These are phyloP conservation scores for Rhogogaster chlorosoma DNA, from an alignment of 2,888 invertebrate genomes.

Conservation along the genomic window DNA sequence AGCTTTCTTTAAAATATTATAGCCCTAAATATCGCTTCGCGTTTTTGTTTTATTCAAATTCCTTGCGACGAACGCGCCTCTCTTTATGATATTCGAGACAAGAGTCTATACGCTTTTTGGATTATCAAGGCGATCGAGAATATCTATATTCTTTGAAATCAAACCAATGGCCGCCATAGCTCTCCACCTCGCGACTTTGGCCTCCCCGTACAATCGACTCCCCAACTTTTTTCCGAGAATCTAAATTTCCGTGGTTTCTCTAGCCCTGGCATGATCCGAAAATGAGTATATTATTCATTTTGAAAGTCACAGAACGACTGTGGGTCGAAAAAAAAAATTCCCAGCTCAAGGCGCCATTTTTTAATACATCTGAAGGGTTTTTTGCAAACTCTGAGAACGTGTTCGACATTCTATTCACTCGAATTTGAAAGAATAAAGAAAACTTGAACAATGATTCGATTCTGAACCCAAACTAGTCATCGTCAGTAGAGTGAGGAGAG, in stretches of 20 bases:
- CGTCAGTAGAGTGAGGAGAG: not conserved
- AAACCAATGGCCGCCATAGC: not conserved
- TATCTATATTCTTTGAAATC: not conserved
- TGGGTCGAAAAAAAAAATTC: not conserved
- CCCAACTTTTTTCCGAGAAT: not conserved
- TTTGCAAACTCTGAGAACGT: not conserved
- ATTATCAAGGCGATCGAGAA: not conserved
- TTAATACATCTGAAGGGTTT: not conserved
- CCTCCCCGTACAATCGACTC: not conserved
- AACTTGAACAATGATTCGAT: not conserved
- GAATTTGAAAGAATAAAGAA: not conserved
- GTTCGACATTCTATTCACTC: not conserved
- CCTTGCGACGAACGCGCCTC: not conserved
- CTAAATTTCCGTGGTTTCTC: not conserved
- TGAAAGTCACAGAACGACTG: not conserved
- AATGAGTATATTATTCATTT: not conserved
- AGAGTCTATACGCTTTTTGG: not conserved
- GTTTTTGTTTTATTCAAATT: not conserved
- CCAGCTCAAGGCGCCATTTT: not conserved
- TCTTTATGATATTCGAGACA: not conserved
- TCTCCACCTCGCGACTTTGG: conserved; percentile 12
- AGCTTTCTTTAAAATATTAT: not conserved
- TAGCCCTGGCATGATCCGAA: not conserved
- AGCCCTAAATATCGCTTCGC: conserved; percentile 3
- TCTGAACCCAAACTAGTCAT: not conserved